Evolutionary conservation across 2,888 invertebrate genomes (phyloP).

Genomic region (Antheraea assamensis): DNA sequence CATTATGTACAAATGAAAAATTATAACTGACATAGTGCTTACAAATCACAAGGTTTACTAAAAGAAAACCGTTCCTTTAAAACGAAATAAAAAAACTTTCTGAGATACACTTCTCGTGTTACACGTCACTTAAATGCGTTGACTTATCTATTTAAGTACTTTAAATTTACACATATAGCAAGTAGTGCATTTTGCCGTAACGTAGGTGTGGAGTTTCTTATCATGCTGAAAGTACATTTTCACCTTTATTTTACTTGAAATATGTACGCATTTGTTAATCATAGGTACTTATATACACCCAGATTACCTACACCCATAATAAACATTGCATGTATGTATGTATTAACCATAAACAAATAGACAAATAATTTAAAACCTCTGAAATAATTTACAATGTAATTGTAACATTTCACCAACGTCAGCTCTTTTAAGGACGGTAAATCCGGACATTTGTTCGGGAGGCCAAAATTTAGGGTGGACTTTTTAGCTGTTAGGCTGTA

Average conservation of each 20-base stretch:
- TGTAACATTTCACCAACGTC: not conserved
- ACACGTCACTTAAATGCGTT: not conserved
- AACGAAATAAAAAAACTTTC: not conserved
- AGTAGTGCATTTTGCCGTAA: not conserved
- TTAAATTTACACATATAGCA: not conserved
- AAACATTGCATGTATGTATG: not conserved
- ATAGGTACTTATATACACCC: not conserved
- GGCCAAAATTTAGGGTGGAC: too few species aligned
- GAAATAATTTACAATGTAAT: not conserved
- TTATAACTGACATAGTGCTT: not conserved
- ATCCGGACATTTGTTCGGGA: too few species aligned
- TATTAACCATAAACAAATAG: not conserved
- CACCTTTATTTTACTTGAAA: not conserved
- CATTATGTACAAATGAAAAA: not conserved
- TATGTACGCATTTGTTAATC: not conserved
- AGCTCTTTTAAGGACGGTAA: too few species aligned
- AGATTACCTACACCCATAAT: not conserved
- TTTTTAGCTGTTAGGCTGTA: too few species aligned
- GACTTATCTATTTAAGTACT: slow-evolving; percentile 7
- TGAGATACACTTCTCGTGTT: not conserved
- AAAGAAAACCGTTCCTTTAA: not conserved
- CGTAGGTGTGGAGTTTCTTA: not conserved
- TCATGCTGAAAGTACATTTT: not conserved
- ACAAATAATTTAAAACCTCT: not conserved
- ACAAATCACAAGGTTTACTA: not conserved